Conservation (phyloP, 1,140 invertebrate genomes). For the Neuroterus valhalla region DNA sequence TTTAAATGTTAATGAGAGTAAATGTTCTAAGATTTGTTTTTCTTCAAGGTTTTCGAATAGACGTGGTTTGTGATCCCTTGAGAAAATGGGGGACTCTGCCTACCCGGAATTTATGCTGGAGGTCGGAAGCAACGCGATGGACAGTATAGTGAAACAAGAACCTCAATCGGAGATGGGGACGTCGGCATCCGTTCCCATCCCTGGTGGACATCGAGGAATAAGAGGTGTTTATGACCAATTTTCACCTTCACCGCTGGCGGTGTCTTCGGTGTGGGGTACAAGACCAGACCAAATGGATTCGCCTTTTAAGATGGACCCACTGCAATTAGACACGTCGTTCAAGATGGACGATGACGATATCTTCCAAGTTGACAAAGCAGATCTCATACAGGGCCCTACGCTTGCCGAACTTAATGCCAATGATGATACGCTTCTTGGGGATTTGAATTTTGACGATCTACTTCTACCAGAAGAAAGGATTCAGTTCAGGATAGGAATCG, state of each 20-base stretch:
- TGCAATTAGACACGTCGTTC: conserved; percentile 72
- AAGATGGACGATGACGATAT: conserved; percentile 92
- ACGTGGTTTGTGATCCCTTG: not conserved
- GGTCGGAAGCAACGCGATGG: conserved; percentile 56
- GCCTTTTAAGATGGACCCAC: conserved; percentile 62
- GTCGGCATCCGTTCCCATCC: conserved; percentile 72
- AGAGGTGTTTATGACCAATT: conserved; percentile 69
- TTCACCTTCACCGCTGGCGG: conserved; percentile 68
- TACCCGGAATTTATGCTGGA: conserved; percentile 58
- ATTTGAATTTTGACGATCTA: conserved; percentile 90
- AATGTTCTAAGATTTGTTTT: conserved; percentile 2
- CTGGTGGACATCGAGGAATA: conserved; percentile 65
- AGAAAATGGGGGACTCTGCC: conserved; percentile 51
- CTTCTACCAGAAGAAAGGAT: conserved; percentile 82
- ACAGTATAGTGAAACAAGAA: conserved; percentile 65
- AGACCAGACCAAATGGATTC: conserved; percentile 62
- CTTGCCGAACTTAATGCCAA: conserved; percentile 91
- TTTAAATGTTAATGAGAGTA: not conserved
- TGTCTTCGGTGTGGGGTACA: conserved; percentile 61
- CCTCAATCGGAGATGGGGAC: conserved; percentile 61
- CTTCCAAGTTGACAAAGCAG: conserved; percentile 91
- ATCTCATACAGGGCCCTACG: conserved; percentile 88
- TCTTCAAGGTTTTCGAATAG: not conserved
- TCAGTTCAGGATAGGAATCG: conserved; percentile 50
- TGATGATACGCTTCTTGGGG: conserved; percentile 86